phyloP scores from a whole-genome alignment of 1,140 invertebrate species.

The Trachelipus rathkii region DNA sequence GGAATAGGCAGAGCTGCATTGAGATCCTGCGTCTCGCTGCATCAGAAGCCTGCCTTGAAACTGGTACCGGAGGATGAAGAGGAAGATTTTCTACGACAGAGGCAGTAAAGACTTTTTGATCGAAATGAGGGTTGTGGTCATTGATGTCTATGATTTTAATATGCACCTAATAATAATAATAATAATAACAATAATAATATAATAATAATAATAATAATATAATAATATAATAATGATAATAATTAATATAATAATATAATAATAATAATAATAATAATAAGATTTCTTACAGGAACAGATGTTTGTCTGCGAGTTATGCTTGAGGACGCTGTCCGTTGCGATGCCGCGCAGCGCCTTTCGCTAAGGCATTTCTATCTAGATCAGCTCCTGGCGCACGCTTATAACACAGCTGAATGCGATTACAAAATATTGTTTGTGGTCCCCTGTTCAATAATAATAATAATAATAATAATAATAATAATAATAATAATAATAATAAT shows the following conservation, averaged over 20 bases:
- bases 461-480: no score
- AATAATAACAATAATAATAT: no score
- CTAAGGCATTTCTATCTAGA: conserved; percentile 71
- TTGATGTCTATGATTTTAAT: conserved; percentile 77
- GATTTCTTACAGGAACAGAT: conserved; percentile 65
- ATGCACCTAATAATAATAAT: conserved; percentile 51
- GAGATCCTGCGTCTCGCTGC: conserved; percentile 67
- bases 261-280: no score
- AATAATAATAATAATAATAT: no score
- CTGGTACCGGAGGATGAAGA: conserved; percentile 67
- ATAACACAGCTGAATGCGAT: conserved; percentile 52
- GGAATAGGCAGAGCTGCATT: conserved; percentile 67
- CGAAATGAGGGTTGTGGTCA: conserved; percentile 76
- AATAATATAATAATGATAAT: no score
- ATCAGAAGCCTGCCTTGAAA: conserved; percentile 73
- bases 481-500: no score
- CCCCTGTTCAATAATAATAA: conserved; percentile 31
- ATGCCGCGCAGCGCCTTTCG: conserved; percentile 70
- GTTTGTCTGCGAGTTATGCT: conserved; percentile 62
- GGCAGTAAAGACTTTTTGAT: conserved; percentile 66
- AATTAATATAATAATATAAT: no score
- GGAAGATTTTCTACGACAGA: conserved; percentile 77
- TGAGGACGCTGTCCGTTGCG: conserved; percentile 70
- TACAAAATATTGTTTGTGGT: conserved; percentile 49
- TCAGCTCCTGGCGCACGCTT: conserved; percentile 58